Evolutionary conservation across 2,797 vertebrate species (phyloP).

Genomic region (Phrynocephalus vlangalii): DNA sequence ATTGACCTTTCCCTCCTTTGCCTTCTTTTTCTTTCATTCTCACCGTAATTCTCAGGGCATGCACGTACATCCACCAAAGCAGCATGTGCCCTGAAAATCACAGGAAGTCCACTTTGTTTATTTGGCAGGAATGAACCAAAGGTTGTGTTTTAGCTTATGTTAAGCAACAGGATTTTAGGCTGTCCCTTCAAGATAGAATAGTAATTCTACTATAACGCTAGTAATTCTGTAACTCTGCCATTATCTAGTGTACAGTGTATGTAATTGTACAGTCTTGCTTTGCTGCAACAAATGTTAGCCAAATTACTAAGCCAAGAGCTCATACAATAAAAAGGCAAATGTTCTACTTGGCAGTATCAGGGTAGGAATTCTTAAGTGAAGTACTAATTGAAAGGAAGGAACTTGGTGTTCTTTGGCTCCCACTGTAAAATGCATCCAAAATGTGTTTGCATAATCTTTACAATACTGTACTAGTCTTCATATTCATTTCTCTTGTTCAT

Average conservation of each 20-base stretch:
- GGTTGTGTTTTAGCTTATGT: no score
- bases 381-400: neutral
- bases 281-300: neutral
- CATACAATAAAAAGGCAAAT: conserved; percentile 12
- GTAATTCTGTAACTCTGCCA: conserved; percentile 3
- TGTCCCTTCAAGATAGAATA: conserved; percentile 30
- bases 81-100: no score
- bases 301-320: conserved; percentile 20
- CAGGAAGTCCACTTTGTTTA: no score
- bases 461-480: neutral
- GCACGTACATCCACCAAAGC: no score
- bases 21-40: no score
- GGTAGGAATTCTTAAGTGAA: neutral
- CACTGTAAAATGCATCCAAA: neutral
- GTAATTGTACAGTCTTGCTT: neutral
- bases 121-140: no score
- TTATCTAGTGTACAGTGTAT: neutral
- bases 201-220: neutral
- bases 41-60: no score
- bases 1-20: no score
- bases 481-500: neutral
- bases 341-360: neutral
- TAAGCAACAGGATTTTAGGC: no score
- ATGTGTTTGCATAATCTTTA: neutral
- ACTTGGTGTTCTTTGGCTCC: neutral